Evolutionary conservation across 2,888 invertebrate genomes (phyloP).

Genomic region (Lamellibrachia satsuma): DNA sequence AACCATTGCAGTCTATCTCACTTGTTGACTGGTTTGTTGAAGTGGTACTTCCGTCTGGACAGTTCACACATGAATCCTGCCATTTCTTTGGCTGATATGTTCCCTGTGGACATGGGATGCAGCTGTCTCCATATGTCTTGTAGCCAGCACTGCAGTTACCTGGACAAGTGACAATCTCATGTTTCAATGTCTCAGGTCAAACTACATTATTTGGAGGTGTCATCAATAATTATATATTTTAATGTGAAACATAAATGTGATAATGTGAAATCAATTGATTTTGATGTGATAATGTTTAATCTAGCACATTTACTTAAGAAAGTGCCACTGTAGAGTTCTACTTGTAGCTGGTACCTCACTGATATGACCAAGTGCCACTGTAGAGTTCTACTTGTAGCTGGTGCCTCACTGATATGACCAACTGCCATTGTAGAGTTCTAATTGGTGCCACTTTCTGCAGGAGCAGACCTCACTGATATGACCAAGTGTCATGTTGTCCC

Average conservation of each 20-base stretch:
- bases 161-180: conserved; percentile 36
- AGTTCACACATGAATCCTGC: conserved; percentile 63
- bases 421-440: background rate
- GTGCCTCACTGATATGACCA: too few species aligned
- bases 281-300: too few species aligned
- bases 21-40: conserved; percentile 62
- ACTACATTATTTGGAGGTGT: too few species aligned
- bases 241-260: background rate
- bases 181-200: background rate
- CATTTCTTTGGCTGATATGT: conserved; percentile 62
- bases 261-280: too few species aligned
- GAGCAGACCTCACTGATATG: background rate
- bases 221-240: too few species aligned
- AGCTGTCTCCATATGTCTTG: conserved; percentile 50
- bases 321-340: too few species aligned
- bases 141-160: conserved; percentile 62
- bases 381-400: too few species aligned
- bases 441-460: background rate
- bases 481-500: background rate
- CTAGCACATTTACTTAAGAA: too few species aligned
- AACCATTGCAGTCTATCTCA: conserved; percentile 66
- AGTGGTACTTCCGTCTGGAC: conserved; percentile 66
- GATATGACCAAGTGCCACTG: too few species aligned
- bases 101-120: conserved; percentile 61
- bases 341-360: too few species aligned